Evolutionary conservation across 2,888 invertebrate genomes (phyloP).

Genomic region (Agonopterix heracliana): DNA sequence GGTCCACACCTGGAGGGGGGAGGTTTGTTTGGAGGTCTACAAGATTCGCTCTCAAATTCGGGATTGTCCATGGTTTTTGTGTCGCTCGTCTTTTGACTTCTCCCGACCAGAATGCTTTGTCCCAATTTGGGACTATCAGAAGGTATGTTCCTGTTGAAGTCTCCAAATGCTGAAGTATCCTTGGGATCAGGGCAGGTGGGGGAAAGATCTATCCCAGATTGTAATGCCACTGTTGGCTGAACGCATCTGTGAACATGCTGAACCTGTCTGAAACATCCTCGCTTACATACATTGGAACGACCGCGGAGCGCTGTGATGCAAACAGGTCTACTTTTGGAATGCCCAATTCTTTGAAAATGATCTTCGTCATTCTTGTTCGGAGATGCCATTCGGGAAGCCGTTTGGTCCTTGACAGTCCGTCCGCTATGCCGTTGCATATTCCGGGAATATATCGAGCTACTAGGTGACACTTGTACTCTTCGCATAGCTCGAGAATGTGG

Average conservation of each 20-base stretch:
- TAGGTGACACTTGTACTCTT: no score
- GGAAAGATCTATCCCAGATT: constrained; percentile 4
- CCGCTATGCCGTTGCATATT: background rate
- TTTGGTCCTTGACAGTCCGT: background rate
- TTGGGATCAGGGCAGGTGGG: constrained; percentile 4
- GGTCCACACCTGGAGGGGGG: constrained; percentile 1
- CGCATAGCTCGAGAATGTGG: no score
- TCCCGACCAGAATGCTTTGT: background rate
- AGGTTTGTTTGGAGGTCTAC: constrained; percentile 2
- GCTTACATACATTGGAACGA: constrained; percentile 5
- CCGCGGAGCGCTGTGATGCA: constrained; percentile 2
- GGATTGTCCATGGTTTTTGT: constrained; percentile 4
- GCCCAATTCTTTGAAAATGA: constrained; percentile 5
- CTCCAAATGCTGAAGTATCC: constrained; percentile 7
- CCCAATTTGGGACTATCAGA: background rate
- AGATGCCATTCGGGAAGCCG: constrained; percentile 5
- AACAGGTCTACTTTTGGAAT: constrained; percentile 6
- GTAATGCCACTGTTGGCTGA: constrained; percentile 6
- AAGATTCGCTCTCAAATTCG: constrained; percentile 1
- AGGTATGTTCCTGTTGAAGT: background rate
- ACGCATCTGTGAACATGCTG: constrained; percentile 1
- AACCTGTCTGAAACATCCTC: constrained; percentile 2
- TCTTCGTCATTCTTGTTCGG: background rate
- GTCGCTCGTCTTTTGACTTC: constrained; percentile 1
- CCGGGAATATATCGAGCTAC: background rate